Evolutionary conservation across 2,797 vertebrate genomes (phyloP).

Genomic region (Nyctalus aviator): DNA sequence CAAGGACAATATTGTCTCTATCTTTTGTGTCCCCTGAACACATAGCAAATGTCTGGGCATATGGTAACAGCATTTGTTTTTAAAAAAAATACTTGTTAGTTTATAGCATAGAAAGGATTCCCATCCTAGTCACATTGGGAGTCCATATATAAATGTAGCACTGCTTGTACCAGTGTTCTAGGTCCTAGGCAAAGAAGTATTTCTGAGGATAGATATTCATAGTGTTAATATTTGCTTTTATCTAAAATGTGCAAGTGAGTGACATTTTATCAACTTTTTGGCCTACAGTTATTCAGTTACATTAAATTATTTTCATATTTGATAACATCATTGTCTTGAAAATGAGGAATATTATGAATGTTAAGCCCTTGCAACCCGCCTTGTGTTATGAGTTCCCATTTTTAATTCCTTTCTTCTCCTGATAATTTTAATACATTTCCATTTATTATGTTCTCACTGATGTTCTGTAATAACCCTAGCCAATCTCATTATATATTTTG

Average conservation of each 20-base stretch:
- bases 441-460: conserved; percentile 31
- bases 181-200: neutral
- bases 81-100: neutral
- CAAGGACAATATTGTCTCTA: neutral
- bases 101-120: neutral
- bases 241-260: conserved; percentile 42
- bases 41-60: neutral
- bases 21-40: neutral
- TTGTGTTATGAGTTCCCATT: conserved; percentile 6
- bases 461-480: conserved; percentile 54
- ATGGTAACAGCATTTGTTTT: neutral
- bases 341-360: conserved; percentile 33
- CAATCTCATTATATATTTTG: conserved; percentile 52
- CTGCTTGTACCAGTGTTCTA: neutral
- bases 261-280: conserved; percentile 10
- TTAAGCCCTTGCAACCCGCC: neutral
- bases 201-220: neutral
- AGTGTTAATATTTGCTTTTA: conserved; percentile 14
- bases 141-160: neutral
- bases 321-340: conserved; percentile 37
- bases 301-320: conserved; percentile 28
- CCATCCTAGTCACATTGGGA: neutral
- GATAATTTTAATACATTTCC: conserved; percentile 57
- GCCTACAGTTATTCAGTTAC: neutral
- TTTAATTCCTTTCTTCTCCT: conserved; percentile 48